Percentiles rank a stretch among this genome's conserved stretches.
These are phyloP conservation scores for Pavo muticus DNA, from an alignment of 2,113 vertebrate species.

Conservation along the genomic window DNA sequence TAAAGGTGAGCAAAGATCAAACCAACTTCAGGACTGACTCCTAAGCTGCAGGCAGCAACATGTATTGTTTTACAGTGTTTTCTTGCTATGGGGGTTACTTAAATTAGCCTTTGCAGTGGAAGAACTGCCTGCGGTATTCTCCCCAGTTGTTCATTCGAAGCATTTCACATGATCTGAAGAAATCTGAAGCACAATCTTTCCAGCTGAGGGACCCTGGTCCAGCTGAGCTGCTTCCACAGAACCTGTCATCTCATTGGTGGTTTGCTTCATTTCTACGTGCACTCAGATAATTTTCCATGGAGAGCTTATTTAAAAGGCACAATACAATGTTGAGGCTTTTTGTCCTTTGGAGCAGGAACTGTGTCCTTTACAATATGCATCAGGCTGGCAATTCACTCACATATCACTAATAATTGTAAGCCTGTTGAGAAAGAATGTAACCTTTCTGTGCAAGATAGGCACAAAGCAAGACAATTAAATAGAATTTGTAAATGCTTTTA, in stretches of 20 bases:
- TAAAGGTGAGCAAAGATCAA: background rate
- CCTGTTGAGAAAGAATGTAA: background rate
- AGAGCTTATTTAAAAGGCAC: background rate
- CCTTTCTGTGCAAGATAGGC: background rate
- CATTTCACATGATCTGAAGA: background rate
- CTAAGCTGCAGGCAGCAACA: background rate
- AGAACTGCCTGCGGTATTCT: background rate
- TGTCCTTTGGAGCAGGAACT: background rate
- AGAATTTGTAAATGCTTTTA: background rate
- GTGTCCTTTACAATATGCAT: background rate
- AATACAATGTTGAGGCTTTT: background rate
- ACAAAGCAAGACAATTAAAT: background rate
- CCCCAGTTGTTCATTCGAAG: background rate
- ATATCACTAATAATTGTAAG: background rate
- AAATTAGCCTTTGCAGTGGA: background rate
- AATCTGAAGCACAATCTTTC: background rate
- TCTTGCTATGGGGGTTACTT: background rate
- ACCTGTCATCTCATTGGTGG: background rate
- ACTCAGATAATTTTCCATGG: background rate
- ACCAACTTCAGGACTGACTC: background rate
- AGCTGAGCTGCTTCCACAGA: background rate
- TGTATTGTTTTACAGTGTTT: rapidly evolving
- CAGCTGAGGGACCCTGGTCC: background rate
- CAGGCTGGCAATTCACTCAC: background rate
- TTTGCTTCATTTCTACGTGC: background rate